Conservation (phyloP, 2,113 vertebrate genomes). For the Neodontobutis hainanensis region DNA sequence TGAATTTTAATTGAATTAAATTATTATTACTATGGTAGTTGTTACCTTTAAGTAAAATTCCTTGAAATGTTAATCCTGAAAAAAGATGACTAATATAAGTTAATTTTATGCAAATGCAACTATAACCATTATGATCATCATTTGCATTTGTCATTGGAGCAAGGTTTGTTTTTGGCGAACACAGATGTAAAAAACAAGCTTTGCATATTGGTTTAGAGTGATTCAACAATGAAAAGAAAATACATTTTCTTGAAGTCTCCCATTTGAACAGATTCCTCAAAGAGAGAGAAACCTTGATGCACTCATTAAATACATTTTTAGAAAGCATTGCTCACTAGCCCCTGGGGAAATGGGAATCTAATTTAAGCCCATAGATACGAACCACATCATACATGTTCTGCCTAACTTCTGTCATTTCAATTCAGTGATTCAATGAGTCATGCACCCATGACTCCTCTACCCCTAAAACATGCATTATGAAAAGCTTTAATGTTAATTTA, state of each 20-base stretch:
- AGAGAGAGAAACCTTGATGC: conserved; percentile 38
- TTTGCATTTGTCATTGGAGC: no score
- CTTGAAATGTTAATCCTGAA: no score
- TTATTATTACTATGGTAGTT: no score
- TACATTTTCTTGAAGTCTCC: neutral
- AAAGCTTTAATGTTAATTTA: neutral
- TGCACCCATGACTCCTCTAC: neutral
- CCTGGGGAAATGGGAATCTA: conserved; percentile 8
- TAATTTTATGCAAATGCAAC: no score
- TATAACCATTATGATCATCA: no score
- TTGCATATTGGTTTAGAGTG: neutral
- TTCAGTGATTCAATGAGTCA: neutral
- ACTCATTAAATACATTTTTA: conserved; percentile 17
- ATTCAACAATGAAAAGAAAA: neutral
- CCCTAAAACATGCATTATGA: neutral
- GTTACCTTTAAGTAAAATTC: no score
- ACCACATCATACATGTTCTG: neutral
- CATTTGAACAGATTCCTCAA: conserved; percentile 52
- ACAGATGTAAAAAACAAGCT: no score
- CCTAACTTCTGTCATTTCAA: neutral
- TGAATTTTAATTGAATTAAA: no score
- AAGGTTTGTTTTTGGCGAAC: no score
- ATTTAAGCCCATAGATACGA: neutral
- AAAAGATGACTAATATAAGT: no score
- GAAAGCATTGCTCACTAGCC: conserved; percentile 5